Evolutionary conservation across 2,797 vertebrate species (phyloP), one percentile per base, ranked within the genome.

Genomic region (Champsocephalus esox): DNA sequence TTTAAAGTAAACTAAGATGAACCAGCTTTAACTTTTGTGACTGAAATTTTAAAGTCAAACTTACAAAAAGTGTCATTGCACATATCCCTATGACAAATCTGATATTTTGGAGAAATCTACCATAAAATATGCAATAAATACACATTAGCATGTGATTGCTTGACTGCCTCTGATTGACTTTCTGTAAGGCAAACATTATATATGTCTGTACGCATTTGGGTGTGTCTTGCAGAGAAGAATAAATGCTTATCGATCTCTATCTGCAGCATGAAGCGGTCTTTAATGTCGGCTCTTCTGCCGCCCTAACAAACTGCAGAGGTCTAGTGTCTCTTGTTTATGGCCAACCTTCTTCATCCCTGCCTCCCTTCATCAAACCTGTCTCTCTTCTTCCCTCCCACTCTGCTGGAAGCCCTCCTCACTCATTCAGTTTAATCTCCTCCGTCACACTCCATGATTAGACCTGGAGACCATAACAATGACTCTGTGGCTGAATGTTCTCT

Each of bases 321-420:
- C 83, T 55, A 69, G 48, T 69, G 77, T 84, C 72, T 85, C 21
- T 75, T 69, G 43, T 89, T 92, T 90, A 90, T 78, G 80, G 66
- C 76, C 11, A 0, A 73, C 49, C 77, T 89, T 70, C 16, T 82
- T 87, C 77, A 88, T 61, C 19, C 49, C 76, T 79, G 79, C 67
- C 73, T 82, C 74, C 55, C 60, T 84, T 65, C 21, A 51, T 82
- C 69, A 54, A 58, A 10, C 6, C 44, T 54, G 49, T 61, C 19
- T 56, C 17, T 21, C 28, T 51, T 62, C 34, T 28, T 72, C 56
- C 60, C 55, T 28, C 28, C 38, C 28, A 14, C 28, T 0, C 48
- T 48, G 58, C 74, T 59, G 63, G 48, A 59, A 69, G 19, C 57
- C 51, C 28, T 21, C 60, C 51, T 72, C 59, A 68, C n/a, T 21